Conservation (phyloP, 2,113 vertebrate genomes). For the Sturnira hondurensis region DNA sequence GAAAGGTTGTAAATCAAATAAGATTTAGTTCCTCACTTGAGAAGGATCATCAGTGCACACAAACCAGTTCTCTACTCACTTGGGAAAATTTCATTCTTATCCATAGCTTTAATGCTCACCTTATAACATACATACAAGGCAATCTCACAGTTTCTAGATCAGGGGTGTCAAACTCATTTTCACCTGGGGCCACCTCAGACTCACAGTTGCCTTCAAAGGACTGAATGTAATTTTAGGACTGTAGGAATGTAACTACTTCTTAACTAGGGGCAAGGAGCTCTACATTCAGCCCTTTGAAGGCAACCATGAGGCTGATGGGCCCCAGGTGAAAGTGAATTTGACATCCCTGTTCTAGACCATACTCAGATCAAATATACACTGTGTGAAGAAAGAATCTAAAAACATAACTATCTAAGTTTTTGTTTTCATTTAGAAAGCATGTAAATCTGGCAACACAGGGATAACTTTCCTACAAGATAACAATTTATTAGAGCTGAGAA, state of each 20-base stretch:
- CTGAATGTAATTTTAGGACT: too few species aligned
- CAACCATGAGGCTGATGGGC: too few species aligned
- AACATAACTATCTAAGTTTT: not conserved
- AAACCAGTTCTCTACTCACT: not conserved
- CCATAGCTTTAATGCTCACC: not conserved
- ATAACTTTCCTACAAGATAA: not conserved
- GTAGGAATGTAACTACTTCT: too few species aligned
- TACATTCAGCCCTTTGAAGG: too few species aligned
- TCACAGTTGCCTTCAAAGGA: too few species aligned
- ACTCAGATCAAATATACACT: not conserved
- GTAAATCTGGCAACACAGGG: not conserved
- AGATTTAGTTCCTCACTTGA: not conserved
- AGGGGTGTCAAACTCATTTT: too few species aligned
- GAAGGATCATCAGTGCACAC: not conserved
- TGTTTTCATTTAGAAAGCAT: conserved; percentile 12
- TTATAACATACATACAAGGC: not conserved
- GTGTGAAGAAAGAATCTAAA: not conserved
- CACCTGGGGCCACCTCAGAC: too few species aligned
- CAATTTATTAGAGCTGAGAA: not conserved
- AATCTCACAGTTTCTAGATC: not conserved
- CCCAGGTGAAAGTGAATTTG: too few species aligned
- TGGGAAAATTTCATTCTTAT: not conserved
- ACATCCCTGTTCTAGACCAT: not conserved
- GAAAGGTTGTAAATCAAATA: not conserved
- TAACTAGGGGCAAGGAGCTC: too few species aligned